Percentiles rank a stretch among this genome's conserved stretches.
Conservation (phyloP, 2,797 vertebrate species). For the Muscicapa comitata region DNA sequence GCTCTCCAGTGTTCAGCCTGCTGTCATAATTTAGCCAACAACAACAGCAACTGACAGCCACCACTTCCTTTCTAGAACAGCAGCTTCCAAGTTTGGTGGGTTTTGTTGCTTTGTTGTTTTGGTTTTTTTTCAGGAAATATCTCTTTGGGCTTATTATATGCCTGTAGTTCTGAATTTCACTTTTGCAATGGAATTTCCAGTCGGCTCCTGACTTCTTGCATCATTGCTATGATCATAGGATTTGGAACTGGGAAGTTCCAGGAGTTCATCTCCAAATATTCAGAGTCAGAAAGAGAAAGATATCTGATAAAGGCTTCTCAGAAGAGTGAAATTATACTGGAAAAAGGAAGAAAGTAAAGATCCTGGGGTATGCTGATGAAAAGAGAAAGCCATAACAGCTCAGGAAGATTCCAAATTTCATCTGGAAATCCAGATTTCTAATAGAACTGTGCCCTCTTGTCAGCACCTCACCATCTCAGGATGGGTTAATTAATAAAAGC, state of each 20-base stretch:
- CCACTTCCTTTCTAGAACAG: not conserved
- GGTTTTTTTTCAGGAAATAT: not conserved
- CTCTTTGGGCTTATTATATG: not conserved
- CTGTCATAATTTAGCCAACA: not conserved
- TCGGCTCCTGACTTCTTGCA: not conserved
- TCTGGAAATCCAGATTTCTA: not conserved
- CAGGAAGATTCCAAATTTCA: not conserved
- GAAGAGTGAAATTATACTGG: not conserved
- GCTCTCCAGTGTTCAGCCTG: not conserved
- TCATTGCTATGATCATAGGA: not conserved
- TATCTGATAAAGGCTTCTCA: not conserved
- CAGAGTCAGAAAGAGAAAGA: slow-evolving; percentile 8
- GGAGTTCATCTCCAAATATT: not conserved
- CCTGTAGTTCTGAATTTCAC: not conserved
- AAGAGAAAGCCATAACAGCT: not conserved
- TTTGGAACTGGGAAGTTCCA: not conserved
- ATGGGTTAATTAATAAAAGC: not conserved
- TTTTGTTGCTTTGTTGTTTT: not conserved
- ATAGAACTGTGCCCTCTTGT: not conserved
- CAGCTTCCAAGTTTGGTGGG: not conserved
- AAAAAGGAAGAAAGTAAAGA: not conserved
- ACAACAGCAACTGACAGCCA: not conserved
- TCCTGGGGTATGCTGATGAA: not conserved
- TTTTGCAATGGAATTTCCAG: not conserved
- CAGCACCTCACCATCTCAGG: not conserved